Evolutionary conservation across 2,113 vertebrate genomes (phyloP).

Genomic region (Crocuta crocuta): DNA sequence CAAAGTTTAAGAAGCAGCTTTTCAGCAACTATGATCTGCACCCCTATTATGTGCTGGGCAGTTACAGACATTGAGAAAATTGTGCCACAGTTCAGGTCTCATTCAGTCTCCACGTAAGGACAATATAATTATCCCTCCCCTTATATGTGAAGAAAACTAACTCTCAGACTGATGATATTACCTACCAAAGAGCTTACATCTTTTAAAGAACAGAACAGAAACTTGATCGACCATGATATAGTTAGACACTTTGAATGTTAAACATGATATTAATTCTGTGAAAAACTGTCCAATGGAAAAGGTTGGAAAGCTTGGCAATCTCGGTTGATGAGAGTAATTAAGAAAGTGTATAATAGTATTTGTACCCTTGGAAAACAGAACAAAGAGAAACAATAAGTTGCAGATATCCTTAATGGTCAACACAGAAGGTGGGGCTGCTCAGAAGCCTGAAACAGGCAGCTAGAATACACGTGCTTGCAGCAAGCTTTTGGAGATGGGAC

Average conservation of each 20-base stretch:
- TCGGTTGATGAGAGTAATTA: background rate
- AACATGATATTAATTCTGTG: background rate
- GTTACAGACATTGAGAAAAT: background rate
- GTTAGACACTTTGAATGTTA: background rate
- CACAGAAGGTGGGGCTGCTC: background rate
- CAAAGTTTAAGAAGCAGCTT: background rate
- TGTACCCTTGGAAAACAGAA: background rate
- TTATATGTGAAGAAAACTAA: background rate
- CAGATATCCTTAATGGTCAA: background rate
- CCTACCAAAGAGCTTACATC: background rate
- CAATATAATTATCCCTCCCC: background rate
- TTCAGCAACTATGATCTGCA: background rate
- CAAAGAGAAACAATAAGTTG: background rate
- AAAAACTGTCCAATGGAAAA: background rate
- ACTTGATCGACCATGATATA: background rate
- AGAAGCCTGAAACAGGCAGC: background rate
- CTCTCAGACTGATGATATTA: background rate
- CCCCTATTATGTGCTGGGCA: background rate
- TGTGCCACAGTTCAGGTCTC: background rate
- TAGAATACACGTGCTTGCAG: background rate
- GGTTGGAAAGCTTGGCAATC: background rate
- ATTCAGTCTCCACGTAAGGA: background rate
- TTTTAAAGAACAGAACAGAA: background rate
- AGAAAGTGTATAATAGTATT: background rate
- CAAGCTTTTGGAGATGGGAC: background rate